phyloP scores from a whole-genome alignment of 2,113 vertebrate genomes.

The Alaudala cheleensis region DNA sequence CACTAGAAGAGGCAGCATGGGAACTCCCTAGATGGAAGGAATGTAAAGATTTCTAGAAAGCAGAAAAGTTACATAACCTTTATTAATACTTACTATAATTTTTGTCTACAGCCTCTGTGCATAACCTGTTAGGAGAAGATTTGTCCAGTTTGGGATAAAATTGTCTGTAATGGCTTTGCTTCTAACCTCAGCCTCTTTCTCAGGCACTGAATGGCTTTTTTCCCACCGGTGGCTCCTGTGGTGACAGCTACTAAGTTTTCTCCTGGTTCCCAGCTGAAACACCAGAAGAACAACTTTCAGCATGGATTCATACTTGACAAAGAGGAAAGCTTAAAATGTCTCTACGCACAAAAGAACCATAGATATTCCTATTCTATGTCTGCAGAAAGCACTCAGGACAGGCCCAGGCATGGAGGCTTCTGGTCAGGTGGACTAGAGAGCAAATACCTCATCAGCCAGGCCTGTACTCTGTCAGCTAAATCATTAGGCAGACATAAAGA shows the following conservation, averaged over 20 bases:
- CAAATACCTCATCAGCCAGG: background rate
- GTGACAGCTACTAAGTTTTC: background rate
- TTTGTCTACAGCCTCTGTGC: background rate
- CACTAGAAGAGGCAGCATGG: background rate
- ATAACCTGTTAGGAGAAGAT: background rate
- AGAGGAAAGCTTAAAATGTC: constrained; percentile 32
- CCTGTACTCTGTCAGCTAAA: constrained; percentile 15
- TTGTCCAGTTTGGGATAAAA: background rate
- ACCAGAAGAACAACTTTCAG: constrained; percentile 22
- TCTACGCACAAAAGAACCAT: background rate
- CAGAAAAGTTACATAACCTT: background rate
- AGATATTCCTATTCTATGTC: background rate
- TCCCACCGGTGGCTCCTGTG: constrained; percentile 14
- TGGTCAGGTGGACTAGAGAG: constrained; percentile 10
- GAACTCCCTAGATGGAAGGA: background rate
- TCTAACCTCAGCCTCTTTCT: constrained; percentile 27
- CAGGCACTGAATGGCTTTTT: constrained; percentile 61
- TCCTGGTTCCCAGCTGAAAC: constrained; percentile 10
- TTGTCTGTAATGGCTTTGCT: background rate
- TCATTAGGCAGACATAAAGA: constrained; percentile 36
- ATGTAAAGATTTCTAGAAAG: background rate
- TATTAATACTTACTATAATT: background rate
- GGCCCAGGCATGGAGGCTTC: background rate
- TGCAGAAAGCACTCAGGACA: background rate
- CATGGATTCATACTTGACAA: constrained; percentile 25